phyloP scores from a whole-genome alignment of 1,140 invertebrate species.

The Carposina sasakii region DNA sequence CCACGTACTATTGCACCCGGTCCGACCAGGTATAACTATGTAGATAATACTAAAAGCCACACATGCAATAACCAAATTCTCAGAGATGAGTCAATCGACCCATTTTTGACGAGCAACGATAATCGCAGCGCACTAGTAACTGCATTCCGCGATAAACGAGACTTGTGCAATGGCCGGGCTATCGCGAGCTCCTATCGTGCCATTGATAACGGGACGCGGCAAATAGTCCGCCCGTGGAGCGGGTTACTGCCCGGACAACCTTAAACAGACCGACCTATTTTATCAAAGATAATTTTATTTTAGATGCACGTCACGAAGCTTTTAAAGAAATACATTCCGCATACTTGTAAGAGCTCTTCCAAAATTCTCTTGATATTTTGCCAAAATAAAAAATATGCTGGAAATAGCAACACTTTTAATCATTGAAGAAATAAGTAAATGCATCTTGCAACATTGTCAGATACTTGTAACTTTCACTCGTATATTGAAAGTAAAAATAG shows the following conservation, averaged over 20 bases:
- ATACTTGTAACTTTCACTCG: no score
- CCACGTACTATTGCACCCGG: slow-evolving; percentile 16
- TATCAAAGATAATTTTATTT: slow-evolving; percentile 15
- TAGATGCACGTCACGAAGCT: no score
- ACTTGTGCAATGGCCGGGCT: slow-evolving; percentile 47
- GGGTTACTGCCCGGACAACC: slow-evolving; percentile 48
- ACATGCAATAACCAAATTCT: not conserved
- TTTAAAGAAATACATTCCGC: no score
- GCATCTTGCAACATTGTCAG: no score
- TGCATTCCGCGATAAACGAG: slow-evolving; percentile 58
- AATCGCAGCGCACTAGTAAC: slow-evolving; percentile 38
- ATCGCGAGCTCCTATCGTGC: slow-evolving; percentile 44
- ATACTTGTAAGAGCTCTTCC: no score
- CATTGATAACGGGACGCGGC: slow-evolving; percentile 47
- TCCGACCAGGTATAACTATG: slow-evolving; percentile 29
- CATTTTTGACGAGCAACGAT: slow-evolving; percentile 39
- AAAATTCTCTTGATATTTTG: slow-evolving; percentile 22
- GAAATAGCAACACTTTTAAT: no score
- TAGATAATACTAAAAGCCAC: not conserved
- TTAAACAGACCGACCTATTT: slow-evolving; percentile 40
- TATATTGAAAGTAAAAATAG: no score
- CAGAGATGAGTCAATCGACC: slow-evolving; percentile 19
- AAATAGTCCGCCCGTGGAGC: slow-evolving; percentile 40
- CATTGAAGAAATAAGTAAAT: no score
- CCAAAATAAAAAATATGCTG: no score